phyloP scores from a whole-genome alignment of 2,113 vertebrate genomes.

The Eulemur rufifrons region DNA sequence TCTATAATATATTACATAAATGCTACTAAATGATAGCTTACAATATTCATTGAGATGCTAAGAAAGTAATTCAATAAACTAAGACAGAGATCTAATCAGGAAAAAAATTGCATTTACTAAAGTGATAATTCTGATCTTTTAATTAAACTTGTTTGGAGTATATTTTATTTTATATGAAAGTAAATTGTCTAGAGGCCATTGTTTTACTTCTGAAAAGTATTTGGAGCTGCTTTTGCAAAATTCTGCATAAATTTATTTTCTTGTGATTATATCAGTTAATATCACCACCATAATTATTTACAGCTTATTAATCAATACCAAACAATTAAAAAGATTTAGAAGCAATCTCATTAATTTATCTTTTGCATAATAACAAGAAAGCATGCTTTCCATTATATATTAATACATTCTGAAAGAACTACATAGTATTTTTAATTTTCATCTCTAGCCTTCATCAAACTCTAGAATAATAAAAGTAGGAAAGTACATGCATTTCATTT shows the following conservation, averaged over 20 bases:
- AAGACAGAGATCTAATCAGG: constrained; percentile 65
- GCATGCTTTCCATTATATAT: neutral
- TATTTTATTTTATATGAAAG: constrained; percentile 34
- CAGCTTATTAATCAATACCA: constrained; percentile 42
- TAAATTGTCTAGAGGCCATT: neutral
- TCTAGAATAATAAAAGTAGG: neutral
- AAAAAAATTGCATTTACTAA: constrained; percentile 58
- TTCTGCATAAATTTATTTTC: constrained; percentile 13
- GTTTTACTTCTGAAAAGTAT: neutral
- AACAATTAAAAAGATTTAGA: constrained; percentile 49
- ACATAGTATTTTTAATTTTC: neutral
- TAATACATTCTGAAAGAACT: constrained; percentile 12
- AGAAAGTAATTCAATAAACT: constrained; percentile 32
- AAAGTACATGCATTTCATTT: neutral
- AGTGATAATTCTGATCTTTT: constrained; percentile 64
- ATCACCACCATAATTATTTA: constrained; percentile 46
- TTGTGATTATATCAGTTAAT: constrained; percentile 45
- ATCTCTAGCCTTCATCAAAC: neutral
- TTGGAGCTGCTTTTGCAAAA: neutral
- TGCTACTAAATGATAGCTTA: neutral
- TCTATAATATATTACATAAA: neutral
- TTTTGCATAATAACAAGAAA: constrained; percentile 26
- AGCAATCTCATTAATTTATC: constrained; percentile 39
- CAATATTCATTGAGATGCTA: neutral
- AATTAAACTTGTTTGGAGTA: constrained; percentile 63